Conservation (phyloP, 1,140 invertebrate species). For the Zelostemma sp. region DNA sequence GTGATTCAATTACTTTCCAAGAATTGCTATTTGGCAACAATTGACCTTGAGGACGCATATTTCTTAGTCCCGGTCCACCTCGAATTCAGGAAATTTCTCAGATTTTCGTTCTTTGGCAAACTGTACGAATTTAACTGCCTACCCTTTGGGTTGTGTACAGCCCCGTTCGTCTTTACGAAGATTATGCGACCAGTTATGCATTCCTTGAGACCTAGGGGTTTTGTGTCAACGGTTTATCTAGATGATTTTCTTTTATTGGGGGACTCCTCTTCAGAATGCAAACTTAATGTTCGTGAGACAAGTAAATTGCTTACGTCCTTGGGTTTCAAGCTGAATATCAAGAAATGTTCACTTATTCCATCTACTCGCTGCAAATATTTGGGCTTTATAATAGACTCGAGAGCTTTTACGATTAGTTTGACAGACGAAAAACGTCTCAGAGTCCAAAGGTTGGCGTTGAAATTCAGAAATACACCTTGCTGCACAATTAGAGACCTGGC, state of each 20-base stretch:
- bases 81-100: slow-evolving; percentile 31
- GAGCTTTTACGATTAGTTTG: slow-evolving; percentile 12
- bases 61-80: slow-evolving; percentile 24
- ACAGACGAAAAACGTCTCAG: slow-evolving; percentile 21
- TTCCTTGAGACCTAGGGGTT: slow-evolving; percentile 13
- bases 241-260: slow-evolving; percentile 19
- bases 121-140: slow-evolving; percentile 36
- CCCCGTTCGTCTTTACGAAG: slow-evolving; percentile 42
- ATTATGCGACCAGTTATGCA: slow-evolving; percentile 31
- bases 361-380: slow-evolving; percentile 44
- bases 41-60: slow-evolving; percentile 26
- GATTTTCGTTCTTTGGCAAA: slow-evolving; percentile 22
- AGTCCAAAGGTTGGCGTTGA: background rate
- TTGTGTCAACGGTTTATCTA: slow-evolving; percentile 13
- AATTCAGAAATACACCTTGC: background rate
- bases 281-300: slow-evolving; percentile 6
- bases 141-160: slow-evolving; percentile 26
- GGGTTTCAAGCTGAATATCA: slow-evolving; percentile 32
- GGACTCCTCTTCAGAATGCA: slow-evolving; percentile 5
- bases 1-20: slow-evolving; percentile 27
- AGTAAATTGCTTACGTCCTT: slow-evolving; percentile 23
- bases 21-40: slow-evolving; percentile 4
- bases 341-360: slow-evolving; percentile 22
- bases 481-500: slow-evolving; percentile 40
- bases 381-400: slow-evolving; percentile 39